These are phyloP conservation scores for Cyphomyrus discorhynchus DNA, from an alignment of 2,113 vertebrate genomes.

Conservation along the genomic window DNA sequence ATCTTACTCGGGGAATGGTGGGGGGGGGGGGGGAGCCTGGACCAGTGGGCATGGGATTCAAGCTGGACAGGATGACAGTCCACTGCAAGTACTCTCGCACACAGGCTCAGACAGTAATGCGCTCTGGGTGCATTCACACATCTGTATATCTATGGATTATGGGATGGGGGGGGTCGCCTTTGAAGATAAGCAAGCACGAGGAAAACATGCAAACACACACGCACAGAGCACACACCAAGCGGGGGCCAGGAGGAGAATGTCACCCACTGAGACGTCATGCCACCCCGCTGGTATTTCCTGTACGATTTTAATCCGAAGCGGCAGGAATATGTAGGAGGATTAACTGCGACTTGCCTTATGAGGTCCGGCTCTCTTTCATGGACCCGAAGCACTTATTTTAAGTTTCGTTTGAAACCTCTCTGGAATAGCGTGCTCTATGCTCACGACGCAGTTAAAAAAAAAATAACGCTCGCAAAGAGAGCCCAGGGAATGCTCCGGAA, in stretches of 20 bases:
- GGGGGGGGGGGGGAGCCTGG: background rate
- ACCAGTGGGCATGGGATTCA: background rate
- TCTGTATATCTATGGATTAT: background rate
- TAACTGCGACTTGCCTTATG: background rate
- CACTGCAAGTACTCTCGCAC: background rate
- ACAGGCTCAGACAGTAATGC: background rate
- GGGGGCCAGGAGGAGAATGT: background rate
- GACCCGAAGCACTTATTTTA: background rate
- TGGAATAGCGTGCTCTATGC: background rate
- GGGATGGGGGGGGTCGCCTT: background rate
- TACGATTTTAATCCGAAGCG: background rate
- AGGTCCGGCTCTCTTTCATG: background rate
- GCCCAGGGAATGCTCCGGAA: conserved; percentile 11
- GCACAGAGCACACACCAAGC: background rate
- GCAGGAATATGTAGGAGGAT: background rate
- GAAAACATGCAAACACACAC: background rate
- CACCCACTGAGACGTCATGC: background rate
- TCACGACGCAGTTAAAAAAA: background rate
- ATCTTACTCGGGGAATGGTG: background rate
- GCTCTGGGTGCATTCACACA: background rate
- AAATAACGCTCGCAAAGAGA: background rate
- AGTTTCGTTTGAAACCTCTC: background rate
- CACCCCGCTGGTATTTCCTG: background rate
- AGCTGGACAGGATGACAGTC: background rate
- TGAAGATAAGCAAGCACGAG: background rate